Evolutionary conservation across 2,113 vertebrate genomes (phyloP).

Genomic region (Candoia aspera): DNA sequence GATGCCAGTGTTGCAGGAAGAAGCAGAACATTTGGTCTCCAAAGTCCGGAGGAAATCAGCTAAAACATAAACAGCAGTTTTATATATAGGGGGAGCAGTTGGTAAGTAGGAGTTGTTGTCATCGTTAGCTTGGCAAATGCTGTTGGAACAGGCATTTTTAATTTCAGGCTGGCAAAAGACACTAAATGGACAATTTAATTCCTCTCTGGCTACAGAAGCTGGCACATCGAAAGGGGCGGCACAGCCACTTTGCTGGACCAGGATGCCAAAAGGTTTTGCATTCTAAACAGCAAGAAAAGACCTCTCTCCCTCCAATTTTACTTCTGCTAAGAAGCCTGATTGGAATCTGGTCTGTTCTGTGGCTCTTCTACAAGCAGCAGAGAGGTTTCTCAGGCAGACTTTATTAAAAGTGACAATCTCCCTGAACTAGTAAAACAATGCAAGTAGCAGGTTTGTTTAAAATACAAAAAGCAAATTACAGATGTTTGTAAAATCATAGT

Average conservation of each 20-base stretch:
- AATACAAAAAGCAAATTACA: neutral
- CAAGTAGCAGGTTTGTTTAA: neutral
- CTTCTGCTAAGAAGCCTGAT: neutral
- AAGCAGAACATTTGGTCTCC: slow-evolving; percentile 25
- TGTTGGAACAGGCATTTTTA: slow-evolving; percentile 26
- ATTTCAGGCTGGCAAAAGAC: neutral
- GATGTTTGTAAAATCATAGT: neutral
- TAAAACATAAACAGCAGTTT: slow-evolving; percentile 45
- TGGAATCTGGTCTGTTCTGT: neutral
- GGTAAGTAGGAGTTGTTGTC: slow-evolving; percentile 59
- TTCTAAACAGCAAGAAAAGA: neutral
- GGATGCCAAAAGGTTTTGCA: neutral
- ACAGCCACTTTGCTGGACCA: neutral
- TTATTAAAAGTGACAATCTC: neutral
- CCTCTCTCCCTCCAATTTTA: neutral
- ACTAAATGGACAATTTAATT: slow-evolving; percentile 37
- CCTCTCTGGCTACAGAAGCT: neutral
- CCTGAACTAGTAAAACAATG: neutral
- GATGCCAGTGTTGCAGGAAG: neutral
- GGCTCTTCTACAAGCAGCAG: neutral
- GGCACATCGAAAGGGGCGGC: neutral
- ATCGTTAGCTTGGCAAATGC: slow-evolving; percentile 42
- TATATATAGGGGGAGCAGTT: slow-evolving; percentile 36
- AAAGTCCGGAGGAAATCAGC: slow-evolving; percentile 20
- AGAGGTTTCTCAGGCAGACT: neutral